A percentile compares a stretch with the other conserved stretches of the same genome.
phyloP scores from a whole-genome alignment of 2,113 vertebrate species.

The Coturnix japonica region DNA sequence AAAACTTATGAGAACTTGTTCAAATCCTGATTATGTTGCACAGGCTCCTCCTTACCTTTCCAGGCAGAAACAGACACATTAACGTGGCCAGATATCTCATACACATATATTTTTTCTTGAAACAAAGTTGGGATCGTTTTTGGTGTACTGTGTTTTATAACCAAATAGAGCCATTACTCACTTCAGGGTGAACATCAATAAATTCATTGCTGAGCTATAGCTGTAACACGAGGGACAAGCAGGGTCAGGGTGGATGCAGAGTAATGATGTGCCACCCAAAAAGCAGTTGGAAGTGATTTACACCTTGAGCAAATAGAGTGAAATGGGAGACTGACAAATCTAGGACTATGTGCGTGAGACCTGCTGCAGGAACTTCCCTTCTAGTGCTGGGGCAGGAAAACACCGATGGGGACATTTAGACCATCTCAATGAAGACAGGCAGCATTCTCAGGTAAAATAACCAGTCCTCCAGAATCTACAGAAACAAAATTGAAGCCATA shows the following conservation, averaged over 20 bases:
- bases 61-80: background rate
- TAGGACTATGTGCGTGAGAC: background rate
- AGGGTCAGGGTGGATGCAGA: background rate
- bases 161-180: background rate
- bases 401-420: background rate
- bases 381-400: background rate
- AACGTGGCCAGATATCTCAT: background rate
- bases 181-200: background rate
- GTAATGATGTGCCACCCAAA: background rate
- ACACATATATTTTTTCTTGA: background rate
- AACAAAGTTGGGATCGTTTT: fast-evolving
- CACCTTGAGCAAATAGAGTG: background rate
- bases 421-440: background rate
- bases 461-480: background rate
- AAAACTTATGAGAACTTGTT: background rate
- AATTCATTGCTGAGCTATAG: background rate
- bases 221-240: background rate
- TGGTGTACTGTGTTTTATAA: background rate
- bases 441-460: background rate
- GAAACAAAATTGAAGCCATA: background rate
- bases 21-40: background rate
- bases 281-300: background rate
- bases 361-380: background rate
- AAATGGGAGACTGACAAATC: background rate
- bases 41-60: background rate